A percentile compares a stretch with the other conserved stretches of the same genome.
phyloP scores from a whole-genome alignment of 2,113 vertebrate genomes.

The Ochotona princeps region DNA sequence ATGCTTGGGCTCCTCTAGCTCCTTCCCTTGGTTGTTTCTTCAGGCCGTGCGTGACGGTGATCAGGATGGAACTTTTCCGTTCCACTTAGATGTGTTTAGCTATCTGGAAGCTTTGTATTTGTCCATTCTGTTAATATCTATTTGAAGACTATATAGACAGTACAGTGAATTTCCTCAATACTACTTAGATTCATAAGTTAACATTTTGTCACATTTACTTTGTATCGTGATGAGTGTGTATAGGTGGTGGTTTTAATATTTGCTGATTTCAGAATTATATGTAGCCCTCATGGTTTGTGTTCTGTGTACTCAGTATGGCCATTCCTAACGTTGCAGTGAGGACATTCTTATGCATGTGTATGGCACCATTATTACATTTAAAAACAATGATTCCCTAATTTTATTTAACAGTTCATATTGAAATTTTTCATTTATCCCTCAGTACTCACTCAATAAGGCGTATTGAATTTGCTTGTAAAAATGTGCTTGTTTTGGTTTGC shows the following conservation, averaged over 20 bases:
- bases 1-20: background rate
- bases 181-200: background rate
- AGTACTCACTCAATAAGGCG: background rate
- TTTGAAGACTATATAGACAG: background rate
- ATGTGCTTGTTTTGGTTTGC: background rate
- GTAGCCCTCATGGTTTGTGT: background rate
- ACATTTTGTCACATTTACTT: background rate
- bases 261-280: background rate
- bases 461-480: background rate
- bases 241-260: background rate
- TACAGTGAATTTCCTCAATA: background rate
- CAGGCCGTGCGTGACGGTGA: background rate
- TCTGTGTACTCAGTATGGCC: too few relatives aligned
- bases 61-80: background rate
- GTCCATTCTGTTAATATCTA: background rate
- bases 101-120: background rate
- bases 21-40: background rate
- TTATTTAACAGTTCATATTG: background rate
- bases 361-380: background rate
- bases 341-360: background rate
- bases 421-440: background rate
- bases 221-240: background rate
- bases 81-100: background rate
- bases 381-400: background rate
- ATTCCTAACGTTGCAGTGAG: background rate